A percentile compares a stretch with the other conserved stretches of the same genome.
phyloP scores from a whole-genome alignment of 2,797 vertebrate species.

The Spheniscus humboldti region DNA sequence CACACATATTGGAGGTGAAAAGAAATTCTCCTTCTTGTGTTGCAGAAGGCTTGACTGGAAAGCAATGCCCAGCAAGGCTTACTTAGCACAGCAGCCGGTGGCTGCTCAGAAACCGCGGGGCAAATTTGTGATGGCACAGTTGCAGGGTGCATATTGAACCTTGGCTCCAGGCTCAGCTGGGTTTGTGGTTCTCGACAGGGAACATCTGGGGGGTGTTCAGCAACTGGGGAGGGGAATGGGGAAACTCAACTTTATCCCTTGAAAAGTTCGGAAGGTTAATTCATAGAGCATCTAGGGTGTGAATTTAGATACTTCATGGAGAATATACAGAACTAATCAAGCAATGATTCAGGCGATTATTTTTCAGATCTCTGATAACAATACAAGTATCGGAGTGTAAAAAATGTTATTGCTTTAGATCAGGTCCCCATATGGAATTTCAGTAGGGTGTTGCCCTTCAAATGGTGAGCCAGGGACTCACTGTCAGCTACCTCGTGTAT shows the following conservation, averaged over 20 bases:
- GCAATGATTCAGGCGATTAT: neutral
- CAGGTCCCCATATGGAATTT: neutral
- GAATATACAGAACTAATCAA: neutral
- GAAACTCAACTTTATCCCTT: neutral
- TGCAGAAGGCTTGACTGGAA: neutral
- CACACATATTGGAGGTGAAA: neutral
- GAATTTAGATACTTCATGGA: neutral
- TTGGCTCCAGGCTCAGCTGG: neutral
- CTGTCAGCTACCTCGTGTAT: rapidly evolving
- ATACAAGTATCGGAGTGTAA: neutral
- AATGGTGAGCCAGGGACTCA: neutral
- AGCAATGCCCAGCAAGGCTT: neutral
- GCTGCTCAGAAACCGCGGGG: rapidly evolving
- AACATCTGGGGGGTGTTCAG: neutral
- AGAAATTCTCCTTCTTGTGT: neutral
- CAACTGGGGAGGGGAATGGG: rapidly evolving
- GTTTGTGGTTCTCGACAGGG: neutral
- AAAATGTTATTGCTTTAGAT: neutral
- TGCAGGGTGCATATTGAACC: neutral
- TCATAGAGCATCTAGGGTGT: neutral
- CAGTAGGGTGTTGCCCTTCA: neutral
- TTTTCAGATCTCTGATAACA: neutral
- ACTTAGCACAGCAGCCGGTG: neutral
- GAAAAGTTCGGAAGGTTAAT: neutral
- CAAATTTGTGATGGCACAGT: no score